Conservation (phyloP, 2,113 vertebrate species). For the Hymenochirus boettgeri region DNA sequence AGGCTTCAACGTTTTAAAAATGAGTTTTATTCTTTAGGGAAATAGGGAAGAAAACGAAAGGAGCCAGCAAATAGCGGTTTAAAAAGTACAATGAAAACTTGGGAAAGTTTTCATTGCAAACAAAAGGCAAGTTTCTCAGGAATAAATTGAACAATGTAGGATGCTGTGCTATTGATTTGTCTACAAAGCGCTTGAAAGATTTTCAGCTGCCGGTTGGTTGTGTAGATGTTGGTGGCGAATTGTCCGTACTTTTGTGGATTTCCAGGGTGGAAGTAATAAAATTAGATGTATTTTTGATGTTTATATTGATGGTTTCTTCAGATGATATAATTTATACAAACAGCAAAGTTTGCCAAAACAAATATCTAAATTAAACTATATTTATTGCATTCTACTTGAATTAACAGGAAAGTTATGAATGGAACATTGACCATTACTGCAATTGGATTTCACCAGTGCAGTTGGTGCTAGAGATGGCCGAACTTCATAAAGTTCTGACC, state of each 20-base stretch:
- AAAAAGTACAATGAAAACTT: slow-evolving; percentile 17
- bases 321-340: not conserved
- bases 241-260: not conserved
- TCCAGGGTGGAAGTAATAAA: not conserved
- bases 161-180: slow-evolving; percentile 13
- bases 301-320: not conserved
- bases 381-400: too few relatives aligned
- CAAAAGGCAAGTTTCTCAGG: slow-evolving; percentile 12
- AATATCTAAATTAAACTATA: too few relatives aligned
- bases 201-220: slow-evolving; percentile 16
- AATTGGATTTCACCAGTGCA: too few relatives aligned
- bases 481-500: too few relatives aligned
- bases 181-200: slow-evolving; percentile 16
- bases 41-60: not conserved
- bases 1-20: slow-evolving; percentile 23
- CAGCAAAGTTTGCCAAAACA: too few relatives aligned
- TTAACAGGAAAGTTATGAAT: too few relatives aligned
- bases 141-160: slow-evolving; percentile 4
- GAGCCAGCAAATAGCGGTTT: slow-evolving; percentile 8
- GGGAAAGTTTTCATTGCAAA: slow-evolving; percentile 21
- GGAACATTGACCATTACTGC: too few relatives aligned
- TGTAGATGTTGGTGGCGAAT: slow-evolving; percentile 10
- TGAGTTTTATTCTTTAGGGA: slow-evolving; percentile 20
- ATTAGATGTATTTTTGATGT: not conserved
- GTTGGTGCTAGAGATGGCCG: too few relatives aligned